Evolutionary conservation across 2,888 invertebrate species (phyloP), one percentile per base, ranked within the genome.

Genomic region (Dasysyrphus albostriatus): DNA sequence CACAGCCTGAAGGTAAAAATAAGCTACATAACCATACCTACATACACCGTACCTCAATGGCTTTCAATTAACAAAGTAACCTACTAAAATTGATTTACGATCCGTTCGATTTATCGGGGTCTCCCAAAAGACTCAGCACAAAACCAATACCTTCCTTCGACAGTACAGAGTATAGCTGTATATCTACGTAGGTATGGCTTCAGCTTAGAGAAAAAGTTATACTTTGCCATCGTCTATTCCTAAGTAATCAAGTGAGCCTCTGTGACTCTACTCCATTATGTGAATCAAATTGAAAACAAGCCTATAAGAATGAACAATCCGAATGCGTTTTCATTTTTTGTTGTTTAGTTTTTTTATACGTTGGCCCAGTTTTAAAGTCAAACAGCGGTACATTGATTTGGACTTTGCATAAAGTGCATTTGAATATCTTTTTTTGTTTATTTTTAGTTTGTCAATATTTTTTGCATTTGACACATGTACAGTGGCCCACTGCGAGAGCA

Each of bases 41-140:
- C 49, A 73, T 32, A 32, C 65, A 42, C 9, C 2, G 73, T 74
- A 88, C 65, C 70, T 80, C 24, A 42, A 77, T 83, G 74, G 72
- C 74, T 81, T 88, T 84, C 88, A 88, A 88, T 88, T 84, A 88
- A 88, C 84, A 88, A 78, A 88, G 79, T 88, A 88, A 88, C 88
- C 88, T 88, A 85, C 78, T 88, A 85, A 85, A 88, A 88, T 85
- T 88, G 88, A 88, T 88, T 88, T 88, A 88, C 78, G 88, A 88
- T 82, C 49, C 29, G 73, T 81, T 78, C 73, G 69, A 74, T 77
- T 56, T 69, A 85, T 82, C 70, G 74, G 75, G 24, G 79, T 75
- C 83, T 67, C 58, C 72, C 58, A 14, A 67, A 61, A 77, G 77
- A 24, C 24, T 54, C 39, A 29, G 16, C 49, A n/a, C 19, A 67